These are phyloP conservation scores for Phasia obesa DNA, from an alignment of 2,888 invertebrate genomes.

Conservation along the genomic window DNA sequence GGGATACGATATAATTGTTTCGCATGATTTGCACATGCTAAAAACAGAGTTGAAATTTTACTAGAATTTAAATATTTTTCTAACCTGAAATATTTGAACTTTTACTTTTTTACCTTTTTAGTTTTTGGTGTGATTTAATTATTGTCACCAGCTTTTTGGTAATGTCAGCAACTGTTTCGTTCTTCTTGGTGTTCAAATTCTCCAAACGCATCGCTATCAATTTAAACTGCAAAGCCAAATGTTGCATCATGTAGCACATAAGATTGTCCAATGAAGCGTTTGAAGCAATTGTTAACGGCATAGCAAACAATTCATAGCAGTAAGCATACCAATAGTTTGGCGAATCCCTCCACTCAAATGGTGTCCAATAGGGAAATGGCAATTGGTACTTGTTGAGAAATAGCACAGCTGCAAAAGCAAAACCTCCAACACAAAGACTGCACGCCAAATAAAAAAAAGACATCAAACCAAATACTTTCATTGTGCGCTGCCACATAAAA, in stretches of 20 bases:
- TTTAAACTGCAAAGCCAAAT: slow-evolving; percentile 75
- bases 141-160: slow-evolving; percentile 36
- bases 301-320: slow-evolving; percentile 75
- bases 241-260: slow-evolving; percentile 77
- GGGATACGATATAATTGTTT: slow-evolving; percentile 74
- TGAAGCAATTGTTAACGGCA: slow-evolving; percentile 75
- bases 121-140: slow-evolving; percentile 60
- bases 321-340: slow-evolving; percentile 76
- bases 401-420: slow-evolving; percentile 70
- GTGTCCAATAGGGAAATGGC: slow-evolving; percentile 78
- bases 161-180: slow-evolving; percentile 31
- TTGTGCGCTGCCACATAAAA: slow-evolving; percentile 72
- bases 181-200: slow-evolving; percentile 47
- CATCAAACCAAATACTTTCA: slow-evolving; percentile 70
- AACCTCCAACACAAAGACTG: slow-evolving; percentile 56
- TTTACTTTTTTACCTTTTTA: slow-evolving; percentile 52
- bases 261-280: slow-evolving; percentile 76
- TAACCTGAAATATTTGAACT: too few species aligned
- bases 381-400: slow-evolving; percentile 72
- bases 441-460: slow-evolving; percentile 68
- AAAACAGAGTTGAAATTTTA: background rate
- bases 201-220: slow-evolving; percentile 75
- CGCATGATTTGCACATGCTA: slow-evolving; percentile 70
- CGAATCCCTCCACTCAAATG: slow-evolving; percentile 76
- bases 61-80: background rate